Conservation (phyloP, 2,113 vertebrate species). For the Dasyurus viverrinus region DNA sequence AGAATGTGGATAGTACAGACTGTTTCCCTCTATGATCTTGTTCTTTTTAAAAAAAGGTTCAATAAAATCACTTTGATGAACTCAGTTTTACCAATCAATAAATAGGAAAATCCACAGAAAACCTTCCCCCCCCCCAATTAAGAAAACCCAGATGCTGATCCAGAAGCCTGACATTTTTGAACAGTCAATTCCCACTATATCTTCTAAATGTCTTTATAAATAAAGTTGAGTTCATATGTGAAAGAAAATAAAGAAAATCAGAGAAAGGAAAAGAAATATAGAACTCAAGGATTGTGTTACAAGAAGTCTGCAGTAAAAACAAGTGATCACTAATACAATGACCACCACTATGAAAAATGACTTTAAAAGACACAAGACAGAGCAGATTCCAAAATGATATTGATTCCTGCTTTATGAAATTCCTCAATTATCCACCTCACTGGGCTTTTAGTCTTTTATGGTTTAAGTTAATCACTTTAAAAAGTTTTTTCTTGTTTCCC, state of each 20-base stretch:
- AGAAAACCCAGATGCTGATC: not conserved
- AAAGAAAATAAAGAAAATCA: not conserved
- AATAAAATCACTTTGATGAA: not conserved
- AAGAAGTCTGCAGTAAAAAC: slow-evolving; percentile 7
- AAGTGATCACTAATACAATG: not conserved
- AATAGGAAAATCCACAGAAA: not conserved
- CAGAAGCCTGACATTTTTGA: slow-evolving; percentile 25
- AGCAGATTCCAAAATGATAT: slow-evolving; percentile 63
- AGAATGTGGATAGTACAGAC: not conserved
- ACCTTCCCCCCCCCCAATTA: not conserved
- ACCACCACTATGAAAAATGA: slow-evolving; percentile 40
- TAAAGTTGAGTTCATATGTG: not conserved
- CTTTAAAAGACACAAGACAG: slow-evolving; percentile 42
- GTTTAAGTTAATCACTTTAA: slow-evolving; percentile 67
- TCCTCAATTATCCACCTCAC: slow-evolving; percentile 72
- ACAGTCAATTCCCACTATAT: not conserved
- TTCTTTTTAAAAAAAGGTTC: slow-evolving; percentile 40
- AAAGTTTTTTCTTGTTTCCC: slow-evolving; percentile 37
- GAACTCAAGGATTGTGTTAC: slow-evolving; percentile 10
- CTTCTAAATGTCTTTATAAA: not conserved
- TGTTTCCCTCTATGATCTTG: slow-evolving; percentile 28
- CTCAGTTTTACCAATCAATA: not conserved
- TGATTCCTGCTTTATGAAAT: slow-evolving; percentile 68
- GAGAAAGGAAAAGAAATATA: not conserved
- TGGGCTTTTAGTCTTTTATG: slow-evolving; percentile 45